These are phyloP conservation scores for Rhea americana DNA, from an alignment of 2,113 vertebrate species.

Conservation along the genomic window DNA sequence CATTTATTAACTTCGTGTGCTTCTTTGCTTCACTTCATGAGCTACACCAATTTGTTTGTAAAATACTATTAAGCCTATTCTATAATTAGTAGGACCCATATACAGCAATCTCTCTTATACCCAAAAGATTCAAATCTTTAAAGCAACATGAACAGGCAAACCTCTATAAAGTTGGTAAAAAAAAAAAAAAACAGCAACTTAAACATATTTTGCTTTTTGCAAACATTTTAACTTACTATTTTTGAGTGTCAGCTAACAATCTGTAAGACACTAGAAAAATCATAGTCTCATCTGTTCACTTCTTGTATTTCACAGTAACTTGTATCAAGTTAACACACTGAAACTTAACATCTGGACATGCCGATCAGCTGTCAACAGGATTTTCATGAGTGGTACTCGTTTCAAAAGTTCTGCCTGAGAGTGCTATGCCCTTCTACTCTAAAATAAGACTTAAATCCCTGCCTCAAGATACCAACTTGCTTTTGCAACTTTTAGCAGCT, in stretches of 20 bases:
- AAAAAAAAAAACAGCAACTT: background rate
- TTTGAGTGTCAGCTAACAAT: background rate
- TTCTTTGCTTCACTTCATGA: background rate
- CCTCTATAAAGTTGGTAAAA: background rate
- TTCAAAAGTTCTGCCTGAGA: background rate
- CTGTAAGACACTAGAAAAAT: background rate
- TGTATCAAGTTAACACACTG: background rate
- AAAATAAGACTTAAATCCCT: background rate
- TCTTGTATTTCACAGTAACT: background rate
- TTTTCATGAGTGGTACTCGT: background rate
- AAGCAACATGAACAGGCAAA: background rate
- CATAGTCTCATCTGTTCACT: background rate
- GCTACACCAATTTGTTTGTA: background rate
- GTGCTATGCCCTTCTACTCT: background rate
- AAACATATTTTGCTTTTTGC: background rate
- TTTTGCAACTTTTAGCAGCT: background rate
- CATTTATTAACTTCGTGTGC: fast-evolving
- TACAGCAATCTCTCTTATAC: background rate
- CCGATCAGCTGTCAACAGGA: background rate
- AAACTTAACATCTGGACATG: background rate
- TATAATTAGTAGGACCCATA: background rate
- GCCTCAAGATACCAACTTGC: background rate
- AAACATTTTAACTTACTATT: background rate
- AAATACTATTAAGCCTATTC: background rate
- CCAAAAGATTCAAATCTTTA: background rate